Evolutionary conservation across 2,797 vertebrate genomes (phyloP), one percentile per base, ranked within the genome.

Genomic region (Pelobates cultripes): DNA sequence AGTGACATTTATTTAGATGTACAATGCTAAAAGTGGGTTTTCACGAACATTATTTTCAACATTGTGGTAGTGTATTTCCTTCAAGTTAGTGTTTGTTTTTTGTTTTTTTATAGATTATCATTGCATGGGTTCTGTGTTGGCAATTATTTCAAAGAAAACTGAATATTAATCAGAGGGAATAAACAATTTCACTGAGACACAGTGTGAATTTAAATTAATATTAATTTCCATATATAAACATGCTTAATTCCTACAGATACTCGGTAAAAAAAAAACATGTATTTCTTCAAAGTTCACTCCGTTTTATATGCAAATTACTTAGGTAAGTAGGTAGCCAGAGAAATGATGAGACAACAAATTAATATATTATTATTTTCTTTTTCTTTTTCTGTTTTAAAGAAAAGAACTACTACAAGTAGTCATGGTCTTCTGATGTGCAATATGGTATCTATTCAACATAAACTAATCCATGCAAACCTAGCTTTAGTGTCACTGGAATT

Each of bases 101-200:
- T 67, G 14, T 40, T 10, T 47, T 80, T 13, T 43, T n/a, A 43
- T 40, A 69, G 64, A 73, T 40, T 73, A 43, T 68, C 71, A 14
- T 12, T 68, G 71, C 13, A 42, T 42, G 47, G 53, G 15, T 66
- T 73, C 53, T 4, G 76, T 14, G 53, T 68, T 67, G 51, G 61
- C 12, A 73, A 43, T 73, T 28, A 43, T 73, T 67, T 73, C 42
- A 73, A 80, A 57, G 3, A 55, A 55, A 51, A 73, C 55, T 13
- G 40, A 55, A 17, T 67, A 47, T 73, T 43, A 79, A 78, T 15
- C 77, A 47, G n/a, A 70, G 43, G 43, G n/a, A 78, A 40, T 47
- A 70, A 73, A 67, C 63, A 55, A 51, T 73, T 67, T 40, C 47
- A 77, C 14, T 44, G 75, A 77, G 2, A 28, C 28, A 64, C 43